Percentiles rank a stretch among this genome's conserved stretches.
Evolutionary conservation across 2,113 vertebrate genomes (phyloP).

Genomic region (Saimiri boliviensis): DNA sequence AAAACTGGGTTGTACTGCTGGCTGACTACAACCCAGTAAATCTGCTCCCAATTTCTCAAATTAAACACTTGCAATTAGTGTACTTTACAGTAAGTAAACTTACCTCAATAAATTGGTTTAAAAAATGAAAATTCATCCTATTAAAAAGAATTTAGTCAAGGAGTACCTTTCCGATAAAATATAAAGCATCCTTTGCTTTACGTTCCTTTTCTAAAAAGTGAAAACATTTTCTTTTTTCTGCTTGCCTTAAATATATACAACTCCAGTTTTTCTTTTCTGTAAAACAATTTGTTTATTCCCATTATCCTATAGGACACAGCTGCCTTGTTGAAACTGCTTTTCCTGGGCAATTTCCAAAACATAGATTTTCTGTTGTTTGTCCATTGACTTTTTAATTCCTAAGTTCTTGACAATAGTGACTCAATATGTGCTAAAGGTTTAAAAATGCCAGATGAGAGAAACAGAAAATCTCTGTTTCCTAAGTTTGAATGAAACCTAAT

Average conservation of each 20-base stretch:
- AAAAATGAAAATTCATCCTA: neutral
- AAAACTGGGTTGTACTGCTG: neutral
- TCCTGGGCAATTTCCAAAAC: constrained; percentile 15
- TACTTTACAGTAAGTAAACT: neutral
- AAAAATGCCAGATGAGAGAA: constrained; percentile 31
- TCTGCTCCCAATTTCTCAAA: neutral
- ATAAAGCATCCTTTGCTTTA: neutral
- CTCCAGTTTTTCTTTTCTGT: neutral
- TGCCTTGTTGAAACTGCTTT: constrained; percentile 12
- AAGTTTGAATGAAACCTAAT: constrained; percentile 46
- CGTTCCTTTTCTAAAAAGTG: neutral
- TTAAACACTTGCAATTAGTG: neutral
- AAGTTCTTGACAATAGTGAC: constrained; percentile 43
- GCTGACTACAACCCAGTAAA: neutral
- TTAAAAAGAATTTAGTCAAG: neutral
- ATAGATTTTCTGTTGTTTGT: constrained; percentile 63
- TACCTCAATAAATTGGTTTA: neutral
- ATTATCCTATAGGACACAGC: neutral
- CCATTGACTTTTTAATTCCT: constrained; percentile 63
- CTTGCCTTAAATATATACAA: neutral
- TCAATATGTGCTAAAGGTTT: constrained; percentile 47
- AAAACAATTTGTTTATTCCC: neutral
- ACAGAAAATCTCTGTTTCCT: constrained; percentile 27
- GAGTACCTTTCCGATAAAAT: neutral
- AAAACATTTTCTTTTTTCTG: neutral